These are phyloP conservation scores for Apotomis capreana DNA, from an alignment of 2,888 invertebrate genomes.

Conservation along the genomic window DNA sequence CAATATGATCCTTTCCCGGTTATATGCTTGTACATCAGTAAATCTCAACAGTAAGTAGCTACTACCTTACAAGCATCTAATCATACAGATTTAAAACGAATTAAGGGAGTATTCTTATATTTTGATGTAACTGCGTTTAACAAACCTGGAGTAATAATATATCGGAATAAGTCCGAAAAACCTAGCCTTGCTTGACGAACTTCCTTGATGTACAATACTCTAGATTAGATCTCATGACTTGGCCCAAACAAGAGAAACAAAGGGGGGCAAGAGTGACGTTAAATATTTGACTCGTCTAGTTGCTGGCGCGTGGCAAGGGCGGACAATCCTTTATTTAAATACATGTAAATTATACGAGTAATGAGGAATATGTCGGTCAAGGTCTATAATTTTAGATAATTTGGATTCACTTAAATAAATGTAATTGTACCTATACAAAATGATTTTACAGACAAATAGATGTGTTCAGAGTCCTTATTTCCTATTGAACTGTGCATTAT, in stretches of 20 bases:
- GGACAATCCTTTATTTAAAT: conserved; percentile 65
- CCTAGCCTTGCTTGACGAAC: not conserved
- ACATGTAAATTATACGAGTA: conserved; percentile 38
- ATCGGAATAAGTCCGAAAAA: too few species aligned
- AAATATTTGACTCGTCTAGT: conserved; percentile 69
- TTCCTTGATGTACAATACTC: not conserved
- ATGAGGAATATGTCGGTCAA: conserved; percentile 59
- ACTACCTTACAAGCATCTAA: too few species aligned
- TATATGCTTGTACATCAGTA: too few species aligned
- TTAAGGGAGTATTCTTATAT: too few species aligned
- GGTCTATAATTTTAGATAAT: conserved; percentile 37
- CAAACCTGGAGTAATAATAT: too few species aligned
- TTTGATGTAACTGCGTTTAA: too few species aligned
- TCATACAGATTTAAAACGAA: too few species aligned
- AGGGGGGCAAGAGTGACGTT: conserved; percentile 62
- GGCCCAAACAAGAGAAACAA: conserved; percentile 49
- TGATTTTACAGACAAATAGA: not conserved
- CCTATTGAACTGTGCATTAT: too few species aligned
- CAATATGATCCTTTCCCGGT: too few species aligned
- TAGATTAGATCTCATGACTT: conserved; percentile 45
- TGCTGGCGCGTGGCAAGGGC: conserved; percentile 62
- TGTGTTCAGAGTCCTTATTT: not conserved
- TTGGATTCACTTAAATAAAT: not conserved
- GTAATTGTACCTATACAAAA: not conserved
- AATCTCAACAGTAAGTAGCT: too few species aligned